Conservation (phyloP, 2,113 vertebrate species). For the Hydrolagus affinis region DNA sequence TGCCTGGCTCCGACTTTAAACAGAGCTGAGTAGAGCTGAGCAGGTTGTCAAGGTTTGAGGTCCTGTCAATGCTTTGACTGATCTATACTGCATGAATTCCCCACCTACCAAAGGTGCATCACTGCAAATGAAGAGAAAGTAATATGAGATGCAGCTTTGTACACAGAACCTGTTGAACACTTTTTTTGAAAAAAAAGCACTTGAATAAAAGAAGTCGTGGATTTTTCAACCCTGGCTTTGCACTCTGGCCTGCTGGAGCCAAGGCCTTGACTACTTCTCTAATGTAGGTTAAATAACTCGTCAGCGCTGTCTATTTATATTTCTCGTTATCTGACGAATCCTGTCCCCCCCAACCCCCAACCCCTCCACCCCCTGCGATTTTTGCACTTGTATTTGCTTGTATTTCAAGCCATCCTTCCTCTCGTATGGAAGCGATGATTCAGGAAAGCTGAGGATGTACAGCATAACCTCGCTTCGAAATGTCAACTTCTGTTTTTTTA, state of each 20-base stretch:
- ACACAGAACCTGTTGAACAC: conserved; percentile 57
- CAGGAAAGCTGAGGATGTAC: background rate
- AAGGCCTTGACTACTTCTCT: background rate
- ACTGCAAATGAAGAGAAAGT: conserved; percentile 59
- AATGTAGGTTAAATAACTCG: background rate
- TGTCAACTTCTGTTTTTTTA: background rate
- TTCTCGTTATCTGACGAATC: background rate
- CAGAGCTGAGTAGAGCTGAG: conserved; percentile 63
- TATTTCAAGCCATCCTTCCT: background rate
- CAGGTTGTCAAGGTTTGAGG: conserved; percentile 64
- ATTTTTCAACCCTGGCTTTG: background rate
- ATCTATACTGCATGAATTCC: conserved; percentile 70
- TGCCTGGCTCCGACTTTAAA: conserved; percentile 61
- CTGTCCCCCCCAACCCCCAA: no score
- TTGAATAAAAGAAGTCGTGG: background rate
- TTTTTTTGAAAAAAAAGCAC: conserved; percentile 33
- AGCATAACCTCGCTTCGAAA: no score
- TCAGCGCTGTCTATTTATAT: background rate
- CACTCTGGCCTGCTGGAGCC: background rate
- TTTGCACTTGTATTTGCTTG: no score
- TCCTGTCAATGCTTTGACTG: conserved; percentile 60
- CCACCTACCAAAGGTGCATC: conserved; percentile 52
- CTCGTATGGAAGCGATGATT: background rate
- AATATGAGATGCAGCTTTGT: conserved; percentile 52
- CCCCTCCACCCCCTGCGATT: background rate